These are phyloP conservation scores for Saguinus midas DNA, from an alignment of 2,113 vertebrate genomes.

Conservation along the genomic window DNA sequence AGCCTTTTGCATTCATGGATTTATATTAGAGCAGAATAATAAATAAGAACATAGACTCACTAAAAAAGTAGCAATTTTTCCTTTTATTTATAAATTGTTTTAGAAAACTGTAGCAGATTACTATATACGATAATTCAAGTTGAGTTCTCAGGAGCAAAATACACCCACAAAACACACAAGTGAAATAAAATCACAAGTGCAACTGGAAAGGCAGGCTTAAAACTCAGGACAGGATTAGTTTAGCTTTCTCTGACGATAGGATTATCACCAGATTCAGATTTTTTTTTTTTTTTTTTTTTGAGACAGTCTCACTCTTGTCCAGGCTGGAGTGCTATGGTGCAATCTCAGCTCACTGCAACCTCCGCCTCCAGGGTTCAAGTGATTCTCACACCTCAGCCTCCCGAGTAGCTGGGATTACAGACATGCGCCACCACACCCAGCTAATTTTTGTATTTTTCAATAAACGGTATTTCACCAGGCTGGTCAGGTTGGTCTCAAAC, in stretches of 20 bases:
- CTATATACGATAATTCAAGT: background rate
- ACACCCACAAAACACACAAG: constrained; percentile 2
- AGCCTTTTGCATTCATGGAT: background rate
- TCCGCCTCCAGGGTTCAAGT: background rate
- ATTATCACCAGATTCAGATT: background rate
- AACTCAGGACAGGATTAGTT: background rate
- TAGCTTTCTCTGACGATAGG: background rate
- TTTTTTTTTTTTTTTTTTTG: background rate
- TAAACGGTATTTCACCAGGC: no score
- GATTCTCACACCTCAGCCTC: background rate
- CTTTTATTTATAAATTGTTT: constrained; percentile 39
- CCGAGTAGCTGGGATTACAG: no score
- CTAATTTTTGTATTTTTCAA: no score
- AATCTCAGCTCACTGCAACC: background rate
- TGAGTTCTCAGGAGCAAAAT: constrained; percentile 17
- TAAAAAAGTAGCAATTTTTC: background rate
- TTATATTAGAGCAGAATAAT: background rate
- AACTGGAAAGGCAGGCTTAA: background rate
- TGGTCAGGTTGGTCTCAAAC: no score
- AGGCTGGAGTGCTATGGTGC: background rate
- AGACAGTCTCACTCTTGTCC: background rate
- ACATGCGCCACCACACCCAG: no score
- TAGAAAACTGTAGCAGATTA: constrained; percentile 4
- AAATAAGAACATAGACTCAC: background rate
- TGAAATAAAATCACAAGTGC: constrained; percentile 1